These are phyloP conservation scores for Xenentodon cancila DNA, from an alignment of 2,797 vertebrate genomes.

Conservation along the genomic window DNA sequence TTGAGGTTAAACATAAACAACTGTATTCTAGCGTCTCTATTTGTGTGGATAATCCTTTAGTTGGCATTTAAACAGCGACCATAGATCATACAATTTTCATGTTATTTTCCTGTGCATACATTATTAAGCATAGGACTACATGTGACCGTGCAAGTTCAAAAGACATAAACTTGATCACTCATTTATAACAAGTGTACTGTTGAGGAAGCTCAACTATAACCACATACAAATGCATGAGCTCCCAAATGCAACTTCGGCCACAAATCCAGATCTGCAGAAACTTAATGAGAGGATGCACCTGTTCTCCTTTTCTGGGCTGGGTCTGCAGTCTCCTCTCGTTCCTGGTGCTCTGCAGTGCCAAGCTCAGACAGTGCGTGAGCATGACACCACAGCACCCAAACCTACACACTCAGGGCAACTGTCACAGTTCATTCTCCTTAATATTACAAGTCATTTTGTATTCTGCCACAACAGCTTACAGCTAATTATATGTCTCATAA, in stretches of 20 bases:
- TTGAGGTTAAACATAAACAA: too few species aligned
- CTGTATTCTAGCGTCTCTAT: too few species aligned
- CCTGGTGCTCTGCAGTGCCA: slow-evolving; percentile 57
- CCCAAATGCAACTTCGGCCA: not conserved
- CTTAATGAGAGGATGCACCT: slow-evolving; percentile 5
- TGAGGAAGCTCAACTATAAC: not conserved
- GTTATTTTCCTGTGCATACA: not conserved
- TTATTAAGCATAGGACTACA: slow-evolving; percentile 13
- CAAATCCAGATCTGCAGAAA: slow-evolving; percentile 29
- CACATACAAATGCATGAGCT: not conserved
- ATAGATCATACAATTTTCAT: not conserved
- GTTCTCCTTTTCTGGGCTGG: slow-evolving; percentile 12
- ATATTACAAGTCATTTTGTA: slow-evolving; percentile 72
- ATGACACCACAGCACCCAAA: slow-evolving; percentile 33
- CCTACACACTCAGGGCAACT: slow-evolving; percentile 53
- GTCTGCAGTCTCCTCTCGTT: slow-evolving; percentile 62
- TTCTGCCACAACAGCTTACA: slow-evolving; percentile 73
- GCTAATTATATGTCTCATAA: slow-evolving; percentile 73
- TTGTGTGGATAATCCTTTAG: not conserved
- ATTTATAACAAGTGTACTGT: slow-evolving; percentile 1
- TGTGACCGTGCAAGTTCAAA: not conserved
- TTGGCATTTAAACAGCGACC: slow-evolving; percentile 1
- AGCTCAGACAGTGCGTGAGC: slow-evolving; percentile 15
- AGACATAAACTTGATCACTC: slow-evolving; percentile 1
- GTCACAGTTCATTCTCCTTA: slow-evolving; percentile 71